Evolutionary conservation across 2,888 invertebrate genomes (phyloP), one percentile per base, ranked within the genome.

Genomic region (Drosophila ustulata): DNA sequence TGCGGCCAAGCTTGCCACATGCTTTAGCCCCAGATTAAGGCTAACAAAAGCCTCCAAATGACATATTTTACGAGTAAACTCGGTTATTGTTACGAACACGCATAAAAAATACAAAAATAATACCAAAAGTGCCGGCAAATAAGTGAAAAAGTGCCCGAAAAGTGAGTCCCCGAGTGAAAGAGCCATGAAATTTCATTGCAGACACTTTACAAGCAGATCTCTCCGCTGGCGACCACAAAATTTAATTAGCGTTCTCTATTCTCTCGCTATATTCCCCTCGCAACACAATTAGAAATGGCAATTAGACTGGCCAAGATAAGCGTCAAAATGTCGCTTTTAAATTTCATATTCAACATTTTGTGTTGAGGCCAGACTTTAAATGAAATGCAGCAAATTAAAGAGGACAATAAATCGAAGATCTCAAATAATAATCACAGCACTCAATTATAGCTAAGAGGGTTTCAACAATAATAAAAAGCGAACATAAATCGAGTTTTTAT

Each of bases 141-240:
- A 45, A 32, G 61, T 18, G 53, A 71, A 50, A 58, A 23, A 26
- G 26, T 50, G 30, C 28, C 39, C n/a, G 32, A 30, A 53, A 34
- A 39, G n/a, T 41, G 45, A 61, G 64, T 52, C 43, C 32, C 25
- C 62, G 7, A 30, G 32, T 45, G 55, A 46, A 18, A 58, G 52
- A 62, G 64, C 75, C 78, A 87, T 82, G 75, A 84, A 78, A 82
- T 85, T 74, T 82, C 71, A 88, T 89, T 85, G 86, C 64, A 49
- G 37, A 30, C 55, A 64, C 61, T 74, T 79, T 67, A 53, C 51
- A 77, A 23, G 32, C 58, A 50, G 49, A 28, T 23, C 26, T 30
- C 57, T 49, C 58, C 51, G 49, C 61, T 72, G 61, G 49, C 62
- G 69, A 64, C 71, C 79, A 79, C 86, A 71, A 68, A 82, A 87